Percentiles rank a stretch among this genome's conserved stretches.
These are phyloP conservation scores for Apomyelois bistriatella DNA, from an alignment of 2,888 invertebrate species.

Conservation along the genomic window DNA sequence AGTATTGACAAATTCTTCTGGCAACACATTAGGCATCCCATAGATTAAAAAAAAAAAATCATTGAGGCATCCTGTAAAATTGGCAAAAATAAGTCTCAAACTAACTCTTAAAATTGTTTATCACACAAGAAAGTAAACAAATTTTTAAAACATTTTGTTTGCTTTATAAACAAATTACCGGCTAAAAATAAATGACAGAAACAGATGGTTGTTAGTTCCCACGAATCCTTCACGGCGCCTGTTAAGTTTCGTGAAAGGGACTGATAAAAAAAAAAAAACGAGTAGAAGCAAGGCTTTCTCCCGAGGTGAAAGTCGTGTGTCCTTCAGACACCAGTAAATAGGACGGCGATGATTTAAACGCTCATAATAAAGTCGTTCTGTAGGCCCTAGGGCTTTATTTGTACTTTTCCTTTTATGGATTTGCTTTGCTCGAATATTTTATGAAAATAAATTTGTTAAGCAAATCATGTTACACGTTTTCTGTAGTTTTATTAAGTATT, in stretches of 20 bases:
- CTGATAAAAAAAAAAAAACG: slow-evolving; percentile 48
- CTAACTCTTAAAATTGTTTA: too few relatives aligned
- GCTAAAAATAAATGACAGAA: not conserved
- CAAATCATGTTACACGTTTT: not conserved
- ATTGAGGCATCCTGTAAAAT: too few relatives aligned
- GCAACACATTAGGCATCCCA: too few relatives aligned
- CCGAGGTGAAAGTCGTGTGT: slow-evolving; percentile 67
- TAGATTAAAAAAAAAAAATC: too few relatives aligned
- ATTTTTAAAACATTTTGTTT: not conserved
- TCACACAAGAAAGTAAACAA: too few relatives aligned
- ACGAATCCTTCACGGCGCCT: slow-evolving; percentile 24
- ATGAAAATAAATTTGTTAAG: not conserved
- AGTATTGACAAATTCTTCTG: too few relatives aligned
- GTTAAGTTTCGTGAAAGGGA: slow-evolving; percentile 35
- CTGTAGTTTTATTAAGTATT: not conserved
- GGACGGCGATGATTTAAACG: slow-evolving; percentile 7
- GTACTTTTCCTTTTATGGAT: slow-evolving; percentile 4
- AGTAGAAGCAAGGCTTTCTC: slow-evolving; percentile 55
- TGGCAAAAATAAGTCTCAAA: too few relatives aligned
- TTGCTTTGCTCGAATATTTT: not conserved
- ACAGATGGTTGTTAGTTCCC: not conserved
- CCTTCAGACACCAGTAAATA: slow-evolving; percentile 46
- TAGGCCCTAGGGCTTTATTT: slow-evolving; percentile 14
- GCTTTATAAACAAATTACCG: not conserved
- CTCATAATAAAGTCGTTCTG: slow-evolving; percentile 12